phyloP scores from a whole-genome alignment of 2,113 vertebrate species.

The Urocynchramus pylzowi region DNA sequence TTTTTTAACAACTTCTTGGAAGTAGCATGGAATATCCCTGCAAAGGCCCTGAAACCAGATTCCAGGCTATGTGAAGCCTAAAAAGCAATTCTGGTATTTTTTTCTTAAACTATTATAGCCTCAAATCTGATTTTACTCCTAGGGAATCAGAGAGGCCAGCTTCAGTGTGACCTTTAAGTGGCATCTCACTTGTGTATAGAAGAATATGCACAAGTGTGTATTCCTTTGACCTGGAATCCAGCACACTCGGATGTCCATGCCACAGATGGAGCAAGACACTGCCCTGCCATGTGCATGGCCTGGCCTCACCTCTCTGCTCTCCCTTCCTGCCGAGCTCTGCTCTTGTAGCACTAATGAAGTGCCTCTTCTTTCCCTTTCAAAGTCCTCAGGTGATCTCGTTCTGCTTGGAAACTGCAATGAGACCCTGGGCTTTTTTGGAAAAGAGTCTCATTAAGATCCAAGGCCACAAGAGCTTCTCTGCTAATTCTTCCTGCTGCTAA shows the following conservation, averaged over 20 bases:
- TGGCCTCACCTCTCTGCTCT: neutral
- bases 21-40: neutral
- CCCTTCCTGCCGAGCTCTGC: neutral
- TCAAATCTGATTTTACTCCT: neutral
- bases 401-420: neutral
- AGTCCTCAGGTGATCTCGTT: slow-evolving; percentile 39
- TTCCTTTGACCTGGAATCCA: neutral
- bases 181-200: neutral
- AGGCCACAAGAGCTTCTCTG: neutral
- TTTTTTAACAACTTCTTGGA: slow-evolving; percentile 11
- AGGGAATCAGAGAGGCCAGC: neutral
- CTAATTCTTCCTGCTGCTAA: neutral
- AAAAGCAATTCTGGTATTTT: neutral
- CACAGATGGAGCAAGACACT: neutral
- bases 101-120: neutral
- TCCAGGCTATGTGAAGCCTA: neutral
- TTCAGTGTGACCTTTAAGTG: neutral
- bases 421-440: neutral
- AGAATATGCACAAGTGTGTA: neutral
- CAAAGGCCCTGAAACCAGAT: neutral
- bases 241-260: accelerated
- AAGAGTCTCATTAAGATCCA: neutral
- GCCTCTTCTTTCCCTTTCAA: slow-evolving; percentile 16
- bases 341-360: slow-evolving; percentile 34
- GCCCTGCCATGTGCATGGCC: neutral